These are phyloP conservation scores for Pseudomyrmex gracilis DNA, from an alignment of 1,140 invertebrate genomes.

Conservation along the genomic window DNA sequence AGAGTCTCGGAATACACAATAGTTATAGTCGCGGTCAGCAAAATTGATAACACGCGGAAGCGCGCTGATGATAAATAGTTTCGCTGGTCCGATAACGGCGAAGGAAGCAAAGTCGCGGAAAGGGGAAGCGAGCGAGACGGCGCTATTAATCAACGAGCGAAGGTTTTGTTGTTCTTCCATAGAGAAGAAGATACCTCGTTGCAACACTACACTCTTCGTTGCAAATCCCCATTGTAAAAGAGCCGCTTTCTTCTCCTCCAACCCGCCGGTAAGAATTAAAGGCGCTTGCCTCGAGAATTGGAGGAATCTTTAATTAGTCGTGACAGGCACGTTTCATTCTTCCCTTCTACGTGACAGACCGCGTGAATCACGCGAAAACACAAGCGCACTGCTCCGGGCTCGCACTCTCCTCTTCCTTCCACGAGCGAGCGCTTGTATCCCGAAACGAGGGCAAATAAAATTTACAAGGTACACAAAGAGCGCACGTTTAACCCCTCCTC, in stretches of 20 bases:
- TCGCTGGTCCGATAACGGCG: slow-evolving; percentile 40
- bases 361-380: slow-evolving; percentile 58
- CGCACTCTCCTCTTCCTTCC: slow-evolving; percentile 10
- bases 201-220: slow-evolving; percentile 1
- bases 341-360: slow-evolving; percentile 50
- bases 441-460: slow-evolving; percentile 57
- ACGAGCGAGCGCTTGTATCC: neutral
- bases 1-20: slow-evolving; percentile 70
- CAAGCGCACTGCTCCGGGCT: neutral
- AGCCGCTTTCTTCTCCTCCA: slow-evolving; percentile 4
- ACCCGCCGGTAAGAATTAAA: slow-evolving; percentile 66
- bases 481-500: slow-evolving; percentile 35
- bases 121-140: slow-evolving; percentile 42
- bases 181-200: slow-evolving; percentile 66
- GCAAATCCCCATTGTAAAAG: neutral
- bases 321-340: slow-evolving; percentile 57
- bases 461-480: slow-evolving; percentile 40
- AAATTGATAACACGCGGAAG: slow-evolving; percentile 79
- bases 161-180: slow-evolving; percentile 74
- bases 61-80: slow-evolving; percentile 78
- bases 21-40: slow-evolving; percentile 73
- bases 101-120: slow-evolving; percentile 51
- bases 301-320: slow-evolving; percentile 76
- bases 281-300: slow-evolving; percentile 65
- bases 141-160: slow-evolving; percentile 77